Base-by-base conservation (phyloP, 1,140 invertebrate species). In the Macrobrachium nipponense region DNA sequence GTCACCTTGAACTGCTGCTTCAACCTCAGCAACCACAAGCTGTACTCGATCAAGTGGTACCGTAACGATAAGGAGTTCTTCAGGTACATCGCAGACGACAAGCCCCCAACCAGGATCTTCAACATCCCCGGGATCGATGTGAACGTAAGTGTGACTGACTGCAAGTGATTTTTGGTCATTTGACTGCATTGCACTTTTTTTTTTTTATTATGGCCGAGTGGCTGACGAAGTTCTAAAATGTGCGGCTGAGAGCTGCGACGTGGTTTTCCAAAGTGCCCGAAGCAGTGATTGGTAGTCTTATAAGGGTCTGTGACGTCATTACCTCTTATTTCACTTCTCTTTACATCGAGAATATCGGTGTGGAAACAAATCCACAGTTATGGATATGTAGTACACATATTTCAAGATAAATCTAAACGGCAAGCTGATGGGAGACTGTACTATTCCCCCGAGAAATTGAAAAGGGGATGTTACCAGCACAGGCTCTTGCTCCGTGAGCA, bases 41-140 rank as follows among this genome's bases (percentile, higher is more conserved):
- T 96, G 44, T 96, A 96, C 90, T 95, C 95, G 11, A 94, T 96
- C 80, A 95, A 96, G 92, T 96, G 95, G 95, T 96, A 95, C 92
- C 95, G 94, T 91, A 94, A 94, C 88, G 93, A 93, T 86, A 93
- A 95, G 89, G 95, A 96, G 91, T 95, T 96, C 91, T 89, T 95
- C 91, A 79, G 86, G 85, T 89, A 82, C 83, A 88, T 88, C 44
- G 72, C 83, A 15, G 83, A 64, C 5, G 94, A 93, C 90, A 91
- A 93, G 85, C 94, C 91, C 89, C 89, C 89, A 1, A 89, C 87
- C 60, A 90, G 89, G 60, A 86, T 89, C 23, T 91, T 91, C 73
- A 85, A 86, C 58, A 81, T 91, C 5, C 80, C 90, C 58, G 91
- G 91, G 18, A 89, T 91, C 86, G 88, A 88, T 64, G 90, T 91